Conservation (phyloP, 2,888 invertebrate species). For the Epirrhoe alternata region DNA sequence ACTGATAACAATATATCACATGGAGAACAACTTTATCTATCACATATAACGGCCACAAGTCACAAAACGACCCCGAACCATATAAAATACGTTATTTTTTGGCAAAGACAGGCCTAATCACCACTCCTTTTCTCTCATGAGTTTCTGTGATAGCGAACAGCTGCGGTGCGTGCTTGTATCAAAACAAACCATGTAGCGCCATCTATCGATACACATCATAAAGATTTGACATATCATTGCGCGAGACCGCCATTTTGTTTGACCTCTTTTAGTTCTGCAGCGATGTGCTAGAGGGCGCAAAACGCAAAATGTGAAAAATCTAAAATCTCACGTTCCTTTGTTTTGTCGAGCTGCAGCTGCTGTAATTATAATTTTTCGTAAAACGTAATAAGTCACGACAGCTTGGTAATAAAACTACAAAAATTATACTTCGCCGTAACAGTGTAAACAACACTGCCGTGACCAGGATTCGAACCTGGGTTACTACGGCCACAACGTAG, state of each 20-base stretch:
- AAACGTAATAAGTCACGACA: no score
- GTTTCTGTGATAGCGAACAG: constrained; percentile 84
- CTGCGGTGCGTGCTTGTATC: constrained; percentile 80
- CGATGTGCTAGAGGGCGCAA: constrained; percentile 52
- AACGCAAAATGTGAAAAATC: constrained; percentile 14
- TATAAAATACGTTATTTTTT: constrained; percentile 79
- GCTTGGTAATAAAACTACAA: no score
- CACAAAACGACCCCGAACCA: constrained; percentile 67
- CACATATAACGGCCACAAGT: constrained; percentile 64
- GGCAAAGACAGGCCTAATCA: constrained; percentile 80
- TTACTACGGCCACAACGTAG: constrained; percentile 92
- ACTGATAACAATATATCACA: constrained; percentile 71
- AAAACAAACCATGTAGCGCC: constrained; percentile 77
- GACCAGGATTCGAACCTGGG: constrained; percentile 87
- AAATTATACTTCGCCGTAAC: constrained; percentile 67
- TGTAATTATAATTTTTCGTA: not conserved
- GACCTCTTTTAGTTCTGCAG: constrained; percentile 13
- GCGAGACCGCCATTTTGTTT: constrained; percentile 21
- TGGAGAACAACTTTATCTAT: constrained; percentile 62
- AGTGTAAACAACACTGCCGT: constrained; percentile 60
- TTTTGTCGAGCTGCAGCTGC: not conserved
- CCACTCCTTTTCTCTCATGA: constrained; percentile 85
- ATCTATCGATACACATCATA: constrained; percentile 53
- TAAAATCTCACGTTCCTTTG: constrained; percentile 1
- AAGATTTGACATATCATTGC: not conserved